Evolutionary conservation across 2,797 vertebrate genomes (phyloP).

Genomic region (Pseudomugil tenellus): DNA sequence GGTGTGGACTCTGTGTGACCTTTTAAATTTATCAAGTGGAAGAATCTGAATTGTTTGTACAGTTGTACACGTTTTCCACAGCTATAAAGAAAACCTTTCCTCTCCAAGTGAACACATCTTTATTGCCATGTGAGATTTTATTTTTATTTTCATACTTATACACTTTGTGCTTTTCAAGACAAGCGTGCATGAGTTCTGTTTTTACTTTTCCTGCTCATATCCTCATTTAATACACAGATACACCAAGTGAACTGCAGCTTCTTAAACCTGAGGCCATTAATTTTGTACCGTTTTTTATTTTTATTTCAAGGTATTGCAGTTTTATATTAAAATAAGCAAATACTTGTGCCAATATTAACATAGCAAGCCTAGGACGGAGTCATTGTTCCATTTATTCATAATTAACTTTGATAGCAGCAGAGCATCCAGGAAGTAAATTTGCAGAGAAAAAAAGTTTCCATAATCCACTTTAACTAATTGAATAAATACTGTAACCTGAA

Average conservation of each 20-base stretch:
- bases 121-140: neutral
- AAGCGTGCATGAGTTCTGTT: neutral
- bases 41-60: neutral
- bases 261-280: conserved; percentile 26
- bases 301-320: conserved; percentile 9
- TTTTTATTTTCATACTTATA: neutral
- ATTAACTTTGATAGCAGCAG: conserved; percentile 49
- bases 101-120: neutral
- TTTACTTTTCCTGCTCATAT: neutral
- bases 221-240: conserved; percentile 12
- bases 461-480: neutral
- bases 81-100: neutral
- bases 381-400: conserved; percentile 48
- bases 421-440: conserved; percentile 19
- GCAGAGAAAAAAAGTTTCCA: neutral
- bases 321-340: conserved; percentile 61
- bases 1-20: neutral
- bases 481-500: neutral
- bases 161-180: neutral
- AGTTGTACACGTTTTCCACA: neutral
- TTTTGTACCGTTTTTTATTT: conserved; percentile 11
- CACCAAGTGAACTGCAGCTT: conserved; percentile 18
- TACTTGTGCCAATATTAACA: conserved; percentile 29
- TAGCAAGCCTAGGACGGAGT: conserved; percentile 35
- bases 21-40: neutral